phyloP scores from a whole-genome alignment of 2,888 invertebrate genomes.

The Melanostoma scalare region DNA sequence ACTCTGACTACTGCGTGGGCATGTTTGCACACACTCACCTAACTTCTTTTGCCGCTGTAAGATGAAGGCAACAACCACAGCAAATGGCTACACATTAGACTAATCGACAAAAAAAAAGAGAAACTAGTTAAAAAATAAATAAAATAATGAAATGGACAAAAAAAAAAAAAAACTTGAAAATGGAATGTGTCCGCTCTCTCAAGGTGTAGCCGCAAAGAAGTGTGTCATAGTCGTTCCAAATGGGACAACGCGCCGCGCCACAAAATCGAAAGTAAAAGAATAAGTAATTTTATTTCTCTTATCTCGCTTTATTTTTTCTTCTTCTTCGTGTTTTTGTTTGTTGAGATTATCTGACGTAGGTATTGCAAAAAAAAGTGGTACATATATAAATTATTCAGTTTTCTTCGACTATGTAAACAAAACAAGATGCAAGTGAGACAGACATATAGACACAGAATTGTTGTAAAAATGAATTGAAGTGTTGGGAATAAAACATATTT shows the following conservation, averaged over 20 bases:
- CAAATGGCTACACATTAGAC: constrained; percentile 46
- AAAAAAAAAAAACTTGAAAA: constrained; percentile 9
- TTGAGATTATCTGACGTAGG: constrained; percentile 12
- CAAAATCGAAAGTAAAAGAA: constrained; percentile 64
- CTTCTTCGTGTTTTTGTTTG: not conserved
- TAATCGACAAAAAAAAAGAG: constrained; percentile 32
- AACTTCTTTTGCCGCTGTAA: constrained; percentile 18
- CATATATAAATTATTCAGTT: constrained; percentile 23
- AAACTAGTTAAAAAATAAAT: constrained; percentile 31
- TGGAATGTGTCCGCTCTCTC: constrained; percentile 46
- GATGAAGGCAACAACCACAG: not conserved
- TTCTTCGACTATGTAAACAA: constrained; percentile 31
- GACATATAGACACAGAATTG: constrained; percentile 2
- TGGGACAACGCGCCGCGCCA: constrained; percentile 38
- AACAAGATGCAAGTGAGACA: constrained; percentile 25
- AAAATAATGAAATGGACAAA: constrained; percentile 31
- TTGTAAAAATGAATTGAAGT: constrained; percentile 5
- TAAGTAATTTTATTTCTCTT: constrained; percentile 25
- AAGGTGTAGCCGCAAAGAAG: constrained; percentile 54
- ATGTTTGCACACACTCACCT: constrained; percentile 54
- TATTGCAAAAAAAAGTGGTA: not conserved
- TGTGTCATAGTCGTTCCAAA: constrained; percentile 55
- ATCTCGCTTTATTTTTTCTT: constrained; percentile 3
- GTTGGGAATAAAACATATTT: constrained; percentile 29
- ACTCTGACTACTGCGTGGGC: constrained; percentile 50